Base-by-base conservation (phyloP, 2,888 invertebrate species). In the Drosophila tripunctata region DNA sequence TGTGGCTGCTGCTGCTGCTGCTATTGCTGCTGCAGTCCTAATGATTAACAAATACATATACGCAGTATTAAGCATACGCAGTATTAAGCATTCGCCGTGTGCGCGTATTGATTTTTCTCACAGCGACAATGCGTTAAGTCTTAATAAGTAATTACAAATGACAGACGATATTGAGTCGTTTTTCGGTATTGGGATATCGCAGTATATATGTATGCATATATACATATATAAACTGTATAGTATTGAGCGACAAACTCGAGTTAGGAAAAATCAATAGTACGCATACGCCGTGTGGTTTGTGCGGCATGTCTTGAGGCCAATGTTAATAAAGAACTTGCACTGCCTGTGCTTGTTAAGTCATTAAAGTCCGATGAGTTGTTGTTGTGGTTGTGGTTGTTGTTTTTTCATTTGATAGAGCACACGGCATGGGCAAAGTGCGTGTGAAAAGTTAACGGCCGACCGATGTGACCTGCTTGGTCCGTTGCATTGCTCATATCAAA, bases 11-110 rank as follows among this genome's bases (percentile, higher is more conserved):
- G n/a, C n/a, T n/a, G n/a, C n/a, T n/a, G n/a, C n/a, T n/a, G n/a
- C n/a, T n/a, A n/a, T n/a, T n/a, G n/a, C n/a, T 64, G 67, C 77
- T 56, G 60, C 78, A 61, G 57, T 56, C 67, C 72, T 87, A 81
- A 81, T 81, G 81, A 81, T 82, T 81, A 81, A 81, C 86, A 87
- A 81, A 81, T 78, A 87, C 33, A 17, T 33, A 27, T 60, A 45
- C 38, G 27, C 15, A 35, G 38, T 54, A 67, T 64, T 66, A 60
- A 69, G 76, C 67, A 81, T 72, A 64, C 72, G 27, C 15, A 35
- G 38, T 54, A 67, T 64, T 66, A 60, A 69, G 76, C 67, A 81
- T 72, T 62, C 72, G 68, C 73, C 35, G 63, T 41, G 61, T 31
- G 61, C 44, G n/a, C 50, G 35, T 67, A 87, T 81, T 62, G 81